Evolutionary conservation across 2,113 vertebrate species (phyloP), one percentile per base, ranked within the genome.

Genomic region (sheep (Ovis aries)): DNA sequence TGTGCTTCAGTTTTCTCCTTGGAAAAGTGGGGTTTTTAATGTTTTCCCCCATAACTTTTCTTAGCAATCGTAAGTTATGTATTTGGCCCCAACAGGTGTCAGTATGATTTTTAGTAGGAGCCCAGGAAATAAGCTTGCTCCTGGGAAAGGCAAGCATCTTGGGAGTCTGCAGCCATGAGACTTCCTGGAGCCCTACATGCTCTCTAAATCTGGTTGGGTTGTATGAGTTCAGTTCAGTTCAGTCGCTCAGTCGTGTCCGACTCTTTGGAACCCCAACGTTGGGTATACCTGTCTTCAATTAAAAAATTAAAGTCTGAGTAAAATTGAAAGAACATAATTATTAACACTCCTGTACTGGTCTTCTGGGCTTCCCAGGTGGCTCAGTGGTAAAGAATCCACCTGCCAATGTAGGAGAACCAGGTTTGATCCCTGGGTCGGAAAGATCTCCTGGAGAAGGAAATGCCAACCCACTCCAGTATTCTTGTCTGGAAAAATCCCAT

Each of bases 1-100:
- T 6, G 19, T 86, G 29, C 19, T 95, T 97, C 45, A 19, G 17
- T 88, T 71, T 71, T 64, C 36, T 84, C 27, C 59, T 95, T 33
- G 71, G 48, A 59, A 21, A 62, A 80, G 62, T 19, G 13, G 25
- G 21, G 40, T 78, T 88, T 55, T 60, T 71, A 43, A 25, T 43
- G 88, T 50, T 55, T 40, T 3, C 13, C 25, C 19, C 21, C 29
- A 7, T 40, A 67, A 2, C 3, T 87, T 95, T 93, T 64, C 71
- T 83, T 64, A 62, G 45, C 25, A 85, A 62, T 81, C 81, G 10
- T 67, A 90, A 90, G 14, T 77, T 82, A 45, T 45, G 55, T 36
- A 36, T 43, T 82, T 87, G 60, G 16, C 31, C 12, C 5, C 59
- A n/a, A 48, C 10, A 88, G 57, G 31, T 53, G 50, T 80, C n/a